phyloP scores from a whole-genome alignment of 1,140 invertebrate genomes.

The Meloidogyne exigua region DNA sequence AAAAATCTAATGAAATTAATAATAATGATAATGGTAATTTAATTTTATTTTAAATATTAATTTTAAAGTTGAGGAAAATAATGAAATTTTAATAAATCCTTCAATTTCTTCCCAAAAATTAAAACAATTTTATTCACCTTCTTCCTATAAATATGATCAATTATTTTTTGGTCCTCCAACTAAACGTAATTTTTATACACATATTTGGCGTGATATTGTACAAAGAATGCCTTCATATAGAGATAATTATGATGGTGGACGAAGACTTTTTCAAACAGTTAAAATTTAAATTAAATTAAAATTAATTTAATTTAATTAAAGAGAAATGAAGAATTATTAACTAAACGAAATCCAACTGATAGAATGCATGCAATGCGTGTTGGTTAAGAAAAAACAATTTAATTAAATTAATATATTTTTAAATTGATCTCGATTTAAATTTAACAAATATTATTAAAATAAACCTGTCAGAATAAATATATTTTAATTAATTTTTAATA shows the following conservation, averaged over 20 bases:
- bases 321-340: not conserved
- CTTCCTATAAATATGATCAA: not conserved
- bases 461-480: no score
- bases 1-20: not conserved
- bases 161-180: not conserved
- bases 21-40: not conserved
- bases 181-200: constrained; percentile 21
- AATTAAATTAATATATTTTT: not conserved
- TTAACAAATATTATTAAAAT: no score
- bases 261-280: constrained; percentile 4
- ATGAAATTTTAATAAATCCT: not conserved
- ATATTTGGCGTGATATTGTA: constrained; percentile 22
- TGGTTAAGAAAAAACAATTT: not conserved
- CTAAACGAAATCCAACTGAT: not conserved
- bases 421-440: no score
- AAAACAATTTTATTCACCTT: not conserved
- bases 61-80: not conserved
- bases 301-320: not conserved
- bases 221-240: constrained; percentile 15
- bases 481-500: no score
- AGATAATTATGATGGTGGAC: not conserved
- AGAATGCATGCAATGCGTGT: not conserved
- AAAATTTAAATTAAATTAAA: not conserved
- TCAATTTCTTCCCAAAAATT: not conserved
- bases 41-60: no score